A percentile compares a stretch with the other conserved stretches of the same genome.
Conservation (phyloP, 2,888 invertebrate species). For the Digitonthophagus gazella region DNA sequence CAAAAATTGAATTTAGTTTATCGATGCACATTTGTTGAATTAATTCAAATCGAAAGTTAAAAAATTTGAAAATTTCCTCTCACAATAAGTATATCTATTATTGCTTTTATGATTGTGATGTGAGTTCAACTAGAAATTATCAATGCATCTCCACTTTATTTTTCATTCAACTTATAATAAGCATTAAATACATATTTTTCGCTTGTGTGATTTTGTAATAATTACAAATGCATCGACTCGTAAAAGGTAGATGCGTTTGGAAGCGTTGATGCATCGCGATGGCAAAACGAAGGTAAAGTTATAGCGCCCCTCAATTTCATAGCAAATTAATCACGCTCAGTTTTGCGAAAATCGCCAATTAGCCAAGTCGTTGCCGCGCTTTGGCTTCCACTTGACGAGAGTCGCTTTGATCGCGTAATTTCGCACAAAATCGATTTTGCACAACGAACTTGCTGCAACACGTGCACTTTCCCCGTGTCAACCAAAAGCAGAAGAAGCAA, state of each 20-base stretch:
- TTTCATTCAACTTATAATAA: too few relatives aligned
- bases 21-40: too few relatives aligned
- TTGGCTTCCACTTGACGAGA: not conserved
- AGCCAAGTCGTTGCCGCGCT: not conserved
- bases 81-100: too few relatives aligned
- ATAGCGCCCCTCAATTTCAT: not conserved
- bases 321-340: not conserved
- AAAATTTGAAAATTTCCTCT: too few relatives aligned
- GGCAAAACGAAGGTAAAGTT: not conserved
- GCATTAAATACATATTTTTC: too few relatives aligned
- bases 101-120: too few relatives aligned
- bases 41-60: too few relatives aligned
- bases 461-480: not conserved
- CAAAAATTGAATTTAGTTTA: too few relatives aligned
- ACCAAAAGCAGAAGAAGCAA: not conserved
- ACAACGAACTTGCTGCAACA: not conserved
- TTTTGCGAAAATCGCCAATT: not conserved
- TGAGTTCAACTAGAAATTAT: too few relatives aligned
- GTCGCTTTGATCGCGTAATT: not conserved
- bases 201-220: too few relatives aligned
- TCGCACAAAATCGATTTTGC: not conserved
- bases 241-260: not conserved
- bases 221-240: not conserved
- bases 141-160: too few relatives aligned
- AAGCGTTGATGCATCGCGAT: not conserved